Conservation (phyloP, 2,113 vertebrate genomes). For the Anolis sagrei region DNA sequence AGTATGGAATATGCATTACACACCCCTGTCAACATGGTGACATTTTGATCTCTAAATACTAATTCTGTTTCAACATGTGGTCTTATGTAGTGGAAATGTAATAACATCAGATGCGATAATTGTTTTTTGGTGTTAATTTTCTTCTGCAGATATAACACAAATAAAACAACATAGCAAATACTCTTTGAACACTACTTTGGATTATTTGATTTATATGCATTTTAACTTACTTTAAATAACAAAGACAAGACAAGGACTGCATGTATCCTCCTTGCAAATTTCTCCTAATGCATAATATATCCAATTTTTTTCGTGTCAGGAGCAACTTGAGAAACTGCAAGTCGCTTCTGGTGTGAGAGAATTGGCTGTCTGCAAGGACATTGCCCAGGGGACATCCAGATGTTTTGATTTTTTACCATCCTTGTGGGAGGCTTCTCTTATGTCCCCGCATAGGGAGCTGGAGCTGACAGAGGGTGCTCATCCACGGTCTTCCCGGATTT, state of each 20-base stretch:
- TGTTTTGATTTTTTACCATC: too few species aligned
- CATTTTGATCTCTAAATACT: conserved; percentile 52
- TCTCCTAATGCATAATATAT: neutral
- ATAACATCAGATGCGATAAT: conserved; percentile 43
- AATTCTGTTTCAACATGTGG: conserved; percentile 33
- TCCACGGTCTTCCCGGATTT: too few species aligned
- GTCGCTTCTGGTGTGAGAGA: too few species aligned
- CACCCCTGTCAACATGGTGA: neutral
- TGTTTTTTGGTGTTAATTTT: conserved; percentile 53
- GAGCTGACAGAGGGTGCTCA: too few species aligned
- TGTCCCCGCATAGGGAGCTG: too few species aligned
- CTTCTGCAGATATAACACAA: conserved; percentile 56
- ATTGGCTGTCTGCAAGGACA: too few species aligned
- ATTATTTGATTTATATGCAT: conserved; percentile 35
- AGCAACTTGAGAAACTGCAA: too few species aligned
- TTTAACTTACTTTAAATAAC: conserved; percentile 1
- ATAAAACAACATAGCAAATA: conserved; percentile 69
- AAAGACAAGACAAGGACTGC: conserved; percentile 10
- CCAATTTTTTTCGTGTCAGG: too few species aligned
- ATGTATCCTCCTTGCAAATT: conserved; percentile 19
- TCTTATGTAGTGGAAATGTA: conserved; percentile 49
- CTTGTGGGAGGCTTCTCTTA: too few species aligned
- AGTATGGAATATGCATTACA: conserved; percentile 17
- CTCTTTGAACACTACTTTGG: conserved; percentile 24
- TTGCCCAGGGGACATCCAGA: too few species aligned